Conservation (phyloP, 2,113 vertebrate species). For the Calyptomena viridis region DNA sequence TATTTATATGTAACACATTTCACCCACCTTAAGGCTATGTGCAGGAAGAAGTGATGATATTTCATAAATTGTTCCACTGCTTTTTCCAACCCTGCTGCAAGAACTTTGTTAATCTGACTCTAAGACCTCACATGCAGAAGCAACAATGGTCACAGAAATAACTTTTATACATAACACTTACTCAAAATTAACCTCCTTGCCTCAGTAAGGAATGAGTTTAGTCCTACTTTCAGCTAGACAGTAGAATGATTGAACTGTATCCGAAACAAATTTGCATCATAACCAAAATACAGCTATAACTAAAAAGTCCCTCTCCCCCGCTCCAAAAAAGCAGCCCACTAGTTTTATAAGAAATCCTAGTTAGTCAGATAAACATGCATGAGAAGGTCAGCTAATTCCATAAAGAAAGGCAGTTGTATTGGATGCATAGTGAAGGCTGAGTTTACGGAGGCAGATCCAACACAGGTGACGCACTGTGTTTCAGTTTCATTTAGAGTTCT, state of each 20-base stretch:
- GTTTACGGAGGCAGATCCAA: background rate
- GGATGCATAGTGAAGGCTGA: background rate
- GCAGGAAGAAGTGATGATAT: background rate
- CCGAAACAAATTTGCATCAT: background rate
- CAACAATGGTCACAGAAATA: background rate
- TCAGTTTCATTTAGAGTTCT: background rate
- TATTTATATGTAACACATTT: background rate
- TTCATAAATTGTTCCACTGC: background rate
- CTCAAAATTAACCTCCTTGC: background rate
- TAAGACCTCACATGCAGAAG: background rate
- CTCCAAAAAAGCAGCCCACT: background rate
- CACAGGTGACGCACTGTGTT: background rate
- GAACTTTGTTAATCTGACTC: background rate
- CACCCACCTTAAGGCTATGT: fast-evolving
- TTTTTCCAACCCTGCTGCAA: background rate
- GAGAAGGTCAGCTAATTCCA: background rate
- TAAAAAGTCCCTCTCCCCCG: fast-evolving
- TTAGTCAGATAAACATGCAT: background rate
- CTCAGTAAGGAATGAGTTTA: background rate
- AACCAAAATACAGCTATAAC: background rate
- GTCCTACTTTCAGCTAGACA: background rate
- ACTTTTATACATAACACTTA: background rate
- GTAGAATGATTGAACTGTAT: background rate
- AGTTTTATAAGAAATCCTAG: background rate
- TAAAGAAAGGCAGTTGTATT: background rate